A percentile compares a stretch with the other conserved stretches of the same genome.
These are phyloP conservation scores for Gymnogyps californianus DNA, from an alignment of 2,113 vertebrate genomes.

Conservation along the genomic window DNA sequence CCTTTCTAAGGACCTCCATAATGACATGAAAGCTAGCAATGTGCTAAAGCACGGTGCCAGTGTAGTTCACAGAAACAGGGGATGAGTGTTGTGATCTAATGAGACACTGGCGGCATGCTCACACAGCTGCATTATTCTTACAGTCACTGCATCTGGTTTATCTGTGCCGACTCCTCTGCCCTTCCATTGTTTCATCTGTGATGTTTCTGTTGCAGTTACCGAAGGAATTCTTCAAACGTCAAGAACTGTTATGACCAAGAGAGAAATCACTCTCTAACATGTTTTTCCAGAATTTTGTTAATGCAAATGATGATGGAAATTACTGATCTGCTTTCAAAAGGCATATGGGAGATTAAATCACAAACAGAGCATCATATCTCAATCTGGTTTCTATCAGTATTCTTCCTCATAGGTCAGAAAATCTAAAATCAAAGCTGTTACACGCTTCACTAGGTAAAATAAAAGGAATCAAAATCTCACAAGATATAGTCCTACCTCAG, in stretches of 20 bases:
- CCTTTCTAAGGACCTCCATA: neutral
- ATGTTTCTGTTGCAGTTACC: neutral
- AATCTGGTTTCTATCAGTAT: neutral
- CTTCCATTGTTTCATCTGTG: neutral
- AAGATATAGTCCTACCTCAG: neutral
- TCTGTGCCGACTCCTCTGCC: neutral
- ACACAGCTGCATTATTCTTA: neutral
- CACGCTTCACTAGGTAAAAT: neutral
- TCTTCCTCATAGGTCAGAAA: neutral
- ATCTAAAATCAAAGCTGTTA: neutral
- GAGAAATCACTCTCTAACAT: neutral
- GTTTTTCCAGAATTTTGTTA: neutral
- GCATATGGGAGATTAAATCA: neutral
- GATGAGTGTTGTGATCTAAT: neutral
- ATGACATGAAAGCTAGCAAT: neutral
- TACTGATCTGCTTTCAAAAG: slow-evolving; percentile 7
- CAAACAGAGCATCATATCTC: slow-evolving; percentile 1
- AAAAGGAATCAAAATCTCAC: neutral
- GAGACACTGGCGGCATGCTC: neutral
- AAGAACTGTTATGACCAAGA: neutral
- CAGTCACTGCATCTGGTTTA: neutral
- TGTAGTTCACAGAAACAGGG: neutral
- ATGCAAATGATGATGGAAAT: neutral
- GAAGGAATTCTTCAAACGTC: neutral
- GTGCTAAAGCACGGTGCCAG: neutral